Evolutionary conservation across 2,797 vertebrate genomes (phyloP).

Genomic region (Peromyscus melanophrys): DNA sequence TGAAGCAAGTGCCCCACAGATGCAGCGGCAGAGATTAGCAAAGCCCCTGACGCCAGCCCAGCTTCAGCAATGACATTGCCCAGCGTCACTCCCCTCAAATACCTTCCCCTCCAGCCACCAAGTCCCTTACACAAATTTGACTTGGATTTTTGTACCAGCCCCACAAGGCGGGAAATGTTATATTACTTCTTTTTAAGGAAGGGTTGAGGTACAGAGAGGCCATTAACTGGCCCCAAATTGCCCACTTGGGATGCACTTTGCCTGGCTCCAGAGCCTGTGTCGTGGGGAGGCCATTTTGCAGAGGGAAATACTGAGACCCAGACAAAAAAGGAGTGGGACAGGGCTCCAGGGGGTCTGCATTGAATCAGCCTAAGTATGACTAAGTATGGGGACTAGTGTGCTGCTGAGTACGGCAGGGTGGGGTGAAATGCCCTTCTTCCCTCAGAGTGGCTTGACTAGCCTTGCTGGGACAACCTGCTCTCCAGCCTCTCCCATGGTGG

Average conservation of each 20-base stretch:
- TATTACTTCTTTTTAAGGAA: not conserved
- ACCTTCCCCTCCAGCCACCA: not conserved
- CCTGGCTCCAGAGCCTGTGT: not conserved
- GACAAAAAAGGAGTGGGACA: not conserved
- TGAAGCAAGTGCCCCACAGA: not conserved
- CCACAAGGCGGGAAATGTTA: not conserved
- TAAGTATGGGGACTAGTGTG: not conserved
- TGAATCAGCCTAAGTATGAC: not conserved
- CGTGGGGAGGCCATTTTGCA: not conserved
- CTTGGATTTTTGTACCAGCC: not conserved
- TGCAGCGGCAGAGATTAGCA: not conserved
- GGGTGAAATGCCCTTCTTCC: not conserved
- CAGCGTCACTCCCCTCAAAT: not conserved
- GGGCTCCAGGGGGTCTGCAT: not conserved
- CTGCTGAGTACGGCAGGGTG: not conserved
- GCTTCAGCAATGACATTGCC: not conserved
- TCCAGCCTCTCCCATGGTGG: not conserved
- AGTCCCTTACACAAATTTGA: not conserved
- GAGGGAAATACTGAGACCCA: not conserved
- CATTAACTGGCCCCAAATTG: not conserved
- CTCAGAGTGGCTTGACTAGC: not conserved
- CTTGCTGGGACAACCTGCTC: not conserved
- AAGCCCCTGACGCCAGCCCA: fast-evolving
- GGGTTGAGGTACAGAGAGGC: not conserved
- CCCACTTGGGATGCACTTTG: no score